Evolutionary conservation across 2,113 vertebrate species (phyloP).

Genomic region (Desmodus rotundus): DNA sequence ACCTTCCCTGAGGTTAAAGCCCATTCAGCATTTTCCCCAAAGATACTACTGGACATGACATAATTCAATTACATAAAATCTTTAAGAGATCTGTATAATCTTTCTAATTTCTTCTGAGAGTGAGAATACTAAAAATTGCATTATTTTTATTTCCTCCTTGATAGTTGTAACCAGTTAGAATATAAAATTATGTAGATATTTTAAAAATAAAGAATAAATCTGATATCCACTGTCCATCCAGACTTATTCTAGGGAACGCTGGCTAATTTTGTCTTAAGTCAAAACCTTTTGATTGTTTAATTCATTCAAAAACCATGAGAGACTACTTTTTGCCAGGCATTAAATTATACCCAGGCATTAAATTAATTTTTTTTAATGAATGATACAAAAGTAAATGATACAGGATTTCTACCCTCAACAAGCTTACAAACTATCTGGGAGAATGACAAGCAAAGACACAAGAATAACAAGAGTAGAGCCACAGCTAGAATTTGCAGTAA

Average conservation of each 20-base stretch:
- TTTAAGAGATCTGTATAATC: not conserved
- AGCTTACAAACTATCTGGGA: not conserved
- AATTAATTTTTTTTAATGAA: no score
- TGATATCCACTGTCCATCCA: not conserved
- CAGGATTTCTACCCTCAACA: not conserved
- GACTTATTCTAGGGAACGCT: not conserved
- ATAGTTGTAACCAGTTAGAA: not conserved
- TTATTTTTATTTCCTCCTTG: not conserved
- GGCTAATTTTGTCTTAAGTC: not conserved
- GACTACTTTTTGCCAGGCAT: not conserved
- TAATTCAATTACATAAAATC: not conserved
- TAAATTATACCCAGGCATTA: not conserved
- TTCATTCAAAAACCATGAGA: not conserved
- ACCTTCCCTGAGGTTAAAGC: not conserved
- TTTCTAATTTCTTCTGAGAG: not conserved
- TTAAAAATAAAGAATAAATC: conserved; percentile 12
- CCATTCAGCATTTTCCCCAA: not conserved
- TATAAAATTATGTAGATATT: not conserved
- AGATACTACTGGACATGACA: not conserved
- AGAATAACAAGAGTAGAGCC: not conserved
- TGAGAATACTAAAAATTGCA: not conserved
- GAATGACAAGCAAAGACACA: not conserved
- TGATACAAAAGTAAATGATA: not conserved
- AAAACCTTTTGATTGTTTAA: not conserved
- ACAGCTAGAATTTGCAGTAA: not conserved